Percentiles rank a stretch among this genome's conserved stretches.
Evolutionary conservation across 2,797 vertebrate genomes (phyloP).

Genomic region (Falco novaeseelandiae): DNA sequence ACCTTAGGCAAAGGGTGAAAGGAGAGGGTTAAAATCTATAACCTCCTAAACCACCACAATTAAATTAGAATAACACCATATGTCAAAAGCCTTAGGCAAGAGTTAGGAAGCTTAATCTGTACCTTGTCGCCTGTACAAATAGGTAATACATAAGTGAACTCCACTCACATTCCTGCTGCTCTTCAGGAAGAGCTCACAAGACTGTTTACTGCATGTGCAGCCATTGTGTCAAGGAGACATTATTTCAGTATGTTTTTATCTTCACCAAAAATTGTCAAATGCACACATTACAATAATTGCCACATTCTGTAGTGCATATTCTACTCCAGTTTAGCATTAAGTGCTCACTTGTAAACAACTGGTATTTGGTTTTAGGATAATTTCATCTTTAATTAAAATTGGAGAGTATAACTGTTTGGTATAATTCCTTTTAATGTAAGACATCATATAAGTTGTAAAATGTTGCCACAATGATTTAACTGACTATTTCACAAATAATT

Average conservation of each 20-base stretch:
- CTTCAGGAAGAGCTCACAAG: neutral
- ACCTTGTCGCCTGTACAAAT: neutral
- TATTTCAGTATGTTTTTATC: neutral
- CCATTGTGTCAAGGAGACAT: neutral
- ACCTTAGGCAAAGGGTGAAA: neutral
- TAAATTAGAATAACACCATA: neutral
- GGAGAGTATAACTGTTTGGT: neutral
- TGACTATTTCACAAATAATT: constrained; percentile 17
- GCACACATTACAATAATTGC: neutral
- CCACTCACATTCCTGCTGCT: neutral
- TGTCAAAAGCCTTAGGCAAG: neutral
- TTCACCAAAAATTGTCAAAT: neutral
- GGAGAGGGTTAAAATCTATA: neutral
- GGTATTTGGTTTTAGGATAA: neutral
- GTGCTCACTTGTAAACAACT: neutral
- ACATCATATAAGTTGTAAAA: neutral
- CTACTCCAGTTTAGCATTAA: neutral
- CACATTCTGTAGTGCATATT: neutral
- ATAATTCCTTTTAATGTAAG: neutral
- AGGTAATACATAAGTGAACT: neutral
- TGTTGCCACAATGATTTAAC: neutral
- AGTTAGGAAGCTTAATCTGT: neutral
- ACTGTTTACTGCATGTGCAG: neutral
- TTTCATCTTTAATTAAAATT: constrained; percentile 28
- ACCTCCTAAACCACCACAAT: neutral